Evolutionary conservation across 2,888 invertebrate genomes (phyloP).

Genomic region (Phymatocera aterrima): DNA sequence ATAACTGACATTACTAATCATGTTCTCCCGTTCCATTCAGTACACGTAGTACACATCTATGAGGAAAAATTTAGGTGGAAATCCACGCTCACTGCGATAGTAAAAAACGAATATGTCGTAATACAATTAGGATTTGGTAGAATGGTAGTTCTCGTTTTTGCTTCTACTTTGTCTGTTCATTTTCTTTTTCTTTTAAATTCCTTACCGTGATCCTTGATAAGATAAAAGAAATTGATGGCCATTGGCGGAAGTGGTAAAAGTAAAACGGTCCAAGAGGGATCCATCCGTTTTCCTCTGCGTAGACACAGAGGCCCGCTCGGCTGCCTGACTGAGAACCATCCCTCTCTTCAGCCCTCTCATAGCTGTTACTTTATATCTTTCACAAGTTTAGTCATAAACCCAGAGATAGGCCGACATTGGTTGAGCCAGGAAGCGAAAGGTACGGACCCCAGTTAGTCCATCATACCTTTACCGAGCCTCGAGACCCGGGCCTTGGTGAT

Average conservation of each 20-base stretch:
- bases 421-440: neutral
- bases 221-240: conserved; percentile 48
- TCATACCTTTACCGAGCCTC: neutral
- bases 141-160: conserved; percentile 1
- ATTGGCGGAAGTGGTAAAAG: conserved; percentile 36
- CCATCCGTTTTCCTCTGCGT: conserved; percentile 47
- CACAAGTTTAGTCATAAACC: conserved; percentile 53
- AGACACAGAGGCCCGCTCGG: neutral
- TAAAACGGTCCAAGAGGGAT: conserved; percentile 38
- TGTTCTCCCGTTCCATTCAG: neutral
- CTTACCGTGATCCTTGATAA: conserved; percentile 41
- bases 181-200: conserved; percentile 2
- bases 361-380: conserved; percentile 51
- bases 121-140: neutral
- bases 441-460: conserved; percentile 7
- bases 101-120: neutral
- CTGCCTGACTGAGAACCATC: conserved; percentile 27
- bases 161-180: neutral
- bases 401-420: conserved; percentile 46
- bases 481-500: conserved; percentile 19
- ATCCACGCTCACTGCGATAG: neutral
- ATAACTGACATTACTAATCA: neutral
- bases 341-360: conserved; percentile 37
- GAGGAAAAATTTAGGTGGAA: neutral
- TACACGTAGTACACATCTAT: neutral